These are phyloP conservation scores for Mesopsocus fuscifrons DNA, from an alignment of 2,888 invertebrate genomes.

Conservation along the genomic window DNA sequence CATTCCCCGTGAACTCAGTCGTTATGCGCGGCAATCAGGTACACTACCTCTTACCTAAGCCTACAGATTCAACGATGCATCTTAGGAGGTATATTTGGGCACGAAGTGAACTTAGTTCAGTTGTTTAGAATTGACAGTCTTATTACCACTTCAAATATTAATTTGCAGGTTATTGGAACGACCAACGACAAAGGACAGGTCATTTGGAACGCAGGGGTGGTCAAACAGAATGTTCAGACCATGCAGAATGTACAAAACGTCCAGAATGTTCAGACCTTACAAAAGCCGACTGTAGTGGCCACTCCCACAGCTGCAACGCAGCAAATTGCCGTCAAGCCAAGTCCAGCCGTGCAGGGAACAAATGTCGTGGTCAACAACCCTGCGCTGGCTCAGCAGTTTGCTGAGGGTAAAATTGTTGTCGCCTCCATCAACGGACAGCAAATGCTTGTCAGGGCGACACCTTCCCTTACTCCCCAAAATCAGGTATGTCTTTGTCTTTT, in stretches of 20 bases:
- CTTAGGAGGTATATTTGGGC: no score
- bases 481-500: no score
- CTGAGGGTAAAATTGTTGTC: slow-evolving; percentile 63
- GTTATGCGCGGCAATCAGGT: slow-evolving; percentile 24
- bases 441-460: slow-evolving; percentile 57
- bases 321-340: no score
- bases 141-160: no score
- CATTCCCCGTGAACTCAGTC: slow-evolving; percentile 20
- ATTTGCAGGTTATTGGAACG: slow-evolving; percentile 24
- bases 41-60: no score
- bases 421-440: slow-evolving; percentile 74
- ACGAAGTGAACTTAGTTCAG: no score
- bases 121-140: no score
- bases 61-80: no score
- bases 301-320: no score
- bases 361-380: slow-evolving; percentile 59
- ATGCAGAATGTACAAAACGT: slow-evolving; percentile 33
- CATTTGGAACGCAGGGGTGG: slow-evolving; percentile 7
- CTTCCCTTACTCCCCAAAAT: not conserved
- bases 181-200: slow-evolving; percentile 23
- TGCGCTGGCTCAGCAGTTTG: slow-evolving; percentile 55
- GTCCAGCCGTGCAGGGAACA: no score
- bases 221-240: slow-evolving; percentile 19
- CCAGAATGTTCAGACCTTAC: no score
- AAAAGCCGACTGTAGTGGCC: no score